phyloP scores from a whole-genome alignment of 2,888 invertebrate genomes.

The Adineta ricciae region DNA sequence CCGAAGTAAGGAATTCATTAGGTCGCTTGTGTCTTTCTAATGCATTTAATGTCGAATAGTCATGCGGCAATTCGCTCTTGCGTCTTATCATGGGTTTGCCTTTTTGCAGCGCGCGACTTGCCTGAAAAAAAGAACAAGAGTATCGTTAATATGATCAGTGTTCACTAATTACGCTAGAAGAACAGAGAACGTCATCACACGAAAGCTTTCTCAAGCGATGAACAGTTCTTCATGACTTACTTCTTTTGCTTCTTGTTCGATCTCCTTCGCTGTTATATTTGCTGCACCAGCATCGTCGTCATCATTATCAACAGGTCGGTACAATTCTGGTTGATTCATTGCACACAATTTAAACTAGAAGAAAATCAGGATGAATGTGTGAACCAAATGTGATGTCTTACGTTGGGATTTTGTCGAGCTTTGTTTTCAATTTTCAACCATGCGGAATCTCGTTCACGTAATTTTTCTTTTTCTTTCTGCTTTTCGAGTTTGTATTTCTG shows the following conservation, averaged over 20 bases:
- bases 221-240: constrained; percentile 51
- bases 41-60: constrained; percentile 77
- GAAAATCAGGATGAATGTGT: background rate
- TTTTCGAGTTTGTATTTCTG: constrained; percentile 33
- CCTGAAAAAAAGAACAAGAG: background rate
- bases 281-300: constrained; percentile 59
- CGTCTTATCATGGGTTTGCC: constrained; percentile 79
- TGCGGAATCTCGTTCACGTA: constrained; percentile 71
- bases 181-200: too few species aligned
- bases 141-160: too few species aligned
- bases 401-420: constrained; percentile 63
- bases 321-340: background rate
- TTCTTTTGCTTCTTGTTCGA: constrained; percentile 68
- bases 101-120: constrained; percentile 51
- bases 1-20: constrained; percentile 68
- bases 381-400: too few species aligned
- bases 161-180: too few species aligned
- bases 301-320: constrained; percentile 42
- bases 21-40: constrained; percentile 79
- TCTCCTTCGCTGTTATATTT: constrained; percentile 54
- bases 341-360: background rate
- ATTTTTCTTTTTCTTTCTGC: constrained; percentile 64
- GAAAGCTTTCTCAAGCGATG: too few species aligned
- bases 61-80: constrained; percentile 88
- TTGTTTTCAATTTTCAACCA: constrained; percentile 75